Evolutionary conservation across 2,113 vertebrate genomes (phyloP).

Genomic region (Rattus norvegicus): DNA sequence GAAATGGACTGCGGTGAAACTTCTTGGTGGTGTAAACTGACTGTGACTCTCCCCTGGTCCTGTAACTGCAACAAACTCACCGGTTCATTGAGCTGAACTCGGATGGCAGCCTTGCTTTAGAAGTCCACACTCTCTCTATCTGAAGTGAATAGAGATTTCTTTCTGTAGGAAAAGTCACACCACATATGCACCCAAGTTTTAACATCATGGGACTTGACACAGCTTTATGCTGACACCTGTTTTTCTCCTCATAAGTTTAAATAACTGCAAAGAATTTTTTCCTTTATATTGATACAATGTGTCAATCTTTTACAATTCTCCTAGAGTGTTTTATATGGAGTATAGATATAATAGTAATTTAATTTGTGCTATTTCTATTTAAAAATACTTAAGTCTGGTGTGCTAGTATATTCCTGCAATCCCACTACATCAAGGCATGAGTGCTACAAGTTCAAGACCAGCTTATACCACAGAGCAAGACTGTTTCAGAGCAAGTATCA

Average conservation of each 20-base stretch:
- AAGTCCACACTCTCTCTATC: neutral
- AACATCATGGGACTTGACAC: neutral
- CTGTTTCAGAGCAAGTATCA: neutral
- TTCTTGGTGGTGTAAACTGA: neutral
- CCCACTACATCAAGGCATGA: neutral
- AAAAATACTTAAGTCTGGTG: neutral
- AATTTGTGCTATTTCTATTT: neutral
- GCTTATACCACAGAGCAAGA: neutral
- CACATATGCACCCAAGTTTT: neutral
- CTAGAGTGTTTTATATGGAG: neutral
- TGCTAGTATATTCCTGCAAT: neutral
- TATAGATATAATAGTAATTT: neutral
- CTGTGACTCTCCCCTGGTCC: rapidly evolving
- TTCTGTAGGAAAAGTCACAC: neutral
- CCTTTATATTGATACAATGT: neutral
- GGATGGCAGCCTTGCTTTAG: neutral
- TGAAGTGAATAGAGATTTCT: neutral
- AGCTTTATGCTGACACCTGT: neutral
- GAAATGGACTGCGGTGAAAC: neutral
- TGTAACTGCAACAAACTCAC: neutral
- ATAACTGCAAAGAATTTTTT: neutral
- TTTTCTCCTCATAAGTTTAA: neutral
- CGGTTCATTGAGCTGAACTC: neutral
- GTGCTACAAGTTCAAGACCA: neutral
- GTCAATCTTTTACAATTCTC: neutral